A percentile compares a stretch with the other conserved stretches of the same genome.
Evolutionary conservation across 2,113 vertebrate genomes (phyloP).

Genomic region (Hemibagrus wyckioides): DNA sequence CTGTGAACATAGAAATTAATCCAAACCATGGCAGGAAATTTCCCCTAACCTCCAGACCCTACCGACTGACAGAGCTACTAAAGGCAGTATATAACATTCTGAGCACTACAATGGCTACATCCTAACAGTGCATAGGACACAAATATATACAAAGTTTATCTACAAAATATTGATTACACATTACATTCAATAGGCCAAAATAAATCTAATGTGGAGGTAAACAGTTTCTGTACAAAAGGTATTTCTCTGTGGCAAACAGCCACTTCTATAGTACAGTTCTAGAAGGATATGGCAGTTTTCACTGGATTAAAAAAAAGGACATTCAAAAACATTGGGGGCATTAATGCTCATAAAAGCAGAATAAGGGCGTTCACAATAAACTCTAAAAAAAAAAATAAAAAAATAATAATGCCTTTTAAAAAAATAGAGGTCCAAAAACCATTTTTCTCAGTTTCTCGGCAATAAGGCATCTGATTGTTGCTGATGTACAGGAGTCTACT

Average conservation of each 20-base stretch:
- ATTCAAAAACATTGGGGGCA: slow-evolving; percentile 17
- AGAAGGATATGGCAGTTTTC: slow-evolving; percentile 31
- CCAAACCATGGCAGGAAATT: not conserved
- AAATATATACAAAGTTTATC: slow-evolving; percentile 37
- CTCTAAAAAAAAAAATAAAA: slow-evolving; percentile 1
- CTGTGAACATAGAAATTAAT: not conserved
- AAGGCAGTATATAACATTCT: slow-evolving; percentile 25
- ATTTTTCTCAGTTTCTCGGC: not conserved
- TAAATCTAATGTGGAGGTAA: slow-evolving; percentile 43
- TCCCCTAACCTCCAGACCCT: no score
- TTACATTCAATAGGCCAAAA: slow-evolving; percentile 57
- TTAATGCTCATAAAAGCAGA: slow-evolving; percentile 10
- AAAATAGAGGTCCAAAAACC: not conserved
- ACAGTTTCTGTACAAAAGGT: slow-evolving; percentile 40
- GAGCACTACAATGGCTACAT: slow-evolving; percentile 38
- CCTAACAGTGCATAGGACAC: slow-evolving; percentile 48
- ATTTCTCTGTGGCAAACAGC: not conserved
- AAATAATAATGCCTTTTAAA: slow-evolving; percentile 33
- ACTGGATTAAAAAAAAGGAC: slow-evolving; percentile 13
- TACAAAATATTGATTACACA: slow-evolving; percentile 36
- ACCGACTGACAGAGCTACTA: not conserved
- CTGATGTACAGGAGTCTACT: slow-evolving; percentile 12
- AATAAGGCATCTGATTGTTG: slow-evolving; percentile 14
- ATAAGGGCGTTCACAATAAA: not conserved
- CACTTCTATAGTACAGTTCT: slow-evolving; percentile 2